Evolutionary conservation across 2,113 vertebrate genomes (phyloP).

Genomic region (Triplophysa siluroides): DNA sequence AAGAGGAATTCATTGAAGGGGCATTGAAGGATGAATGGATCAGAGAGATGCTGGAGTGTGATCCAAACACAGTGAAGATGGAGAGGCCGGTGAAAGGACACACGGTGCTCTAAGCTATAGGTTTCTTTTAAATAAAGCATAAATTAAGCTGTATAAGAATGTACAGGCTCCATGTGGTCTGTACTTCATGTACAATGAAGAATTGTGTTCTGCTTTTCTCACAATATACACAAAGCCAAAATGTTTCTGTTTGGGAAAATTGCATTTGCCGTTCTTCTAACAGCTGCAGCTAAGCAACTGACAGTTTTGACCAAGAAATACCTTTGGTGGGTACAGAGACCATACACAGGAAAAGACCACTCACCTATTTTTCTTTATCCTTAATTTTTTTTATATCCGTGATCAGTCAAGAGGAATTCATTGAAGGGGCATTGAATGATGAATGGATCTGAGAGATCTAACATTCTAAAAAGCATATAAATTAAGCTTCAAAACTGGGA

Average conservation of each 20-base stretch:
- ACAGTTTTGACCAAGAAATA: not conserved
- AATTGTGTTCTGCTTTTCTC: not conserved
- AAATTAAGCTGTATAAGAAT: not conserved
- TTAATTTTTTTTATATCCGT: conserved; percentile 57
- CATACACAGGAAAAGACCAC: too few species aligned
- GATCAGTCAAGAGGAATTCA: conserved; percentile 76
- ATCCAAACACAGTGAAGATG: conserved; percentile 70
- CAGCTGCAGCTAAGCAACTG: not conserved
- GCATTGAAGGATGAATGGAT: conserved; percentile 74
- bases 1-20: conserved; percentile 74
- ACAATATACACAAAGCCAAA: not conserved
- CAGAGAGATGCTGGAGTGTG: conserved; percentile 75
- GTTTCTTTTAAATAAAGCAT: not conserved
- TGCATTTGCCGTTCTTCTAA: not conserved
- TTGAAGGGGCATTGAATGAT: conserved; percentile 69
- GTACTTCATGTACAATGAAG: not conserved
- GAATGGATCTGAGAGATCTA: conserved; percentile 73
- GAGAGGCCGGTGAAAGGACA: conserved; percentile 58
- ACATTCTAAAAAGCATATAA: not conserved
- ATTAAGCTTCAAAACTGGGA: too few species aligned
- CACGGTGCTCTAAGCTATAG: conserved; percentile 19
- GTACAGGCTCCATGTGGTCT: too few species aligned
- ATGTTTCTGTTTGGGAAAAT: not conserved
- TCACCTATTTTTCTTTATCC: too few species aligned
- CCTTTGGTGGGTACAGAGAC: not conserved